Base-by-base conservation (phyloP, 2,113 vertebrate genomes). In the Apaloderma vittatum region DNA sequence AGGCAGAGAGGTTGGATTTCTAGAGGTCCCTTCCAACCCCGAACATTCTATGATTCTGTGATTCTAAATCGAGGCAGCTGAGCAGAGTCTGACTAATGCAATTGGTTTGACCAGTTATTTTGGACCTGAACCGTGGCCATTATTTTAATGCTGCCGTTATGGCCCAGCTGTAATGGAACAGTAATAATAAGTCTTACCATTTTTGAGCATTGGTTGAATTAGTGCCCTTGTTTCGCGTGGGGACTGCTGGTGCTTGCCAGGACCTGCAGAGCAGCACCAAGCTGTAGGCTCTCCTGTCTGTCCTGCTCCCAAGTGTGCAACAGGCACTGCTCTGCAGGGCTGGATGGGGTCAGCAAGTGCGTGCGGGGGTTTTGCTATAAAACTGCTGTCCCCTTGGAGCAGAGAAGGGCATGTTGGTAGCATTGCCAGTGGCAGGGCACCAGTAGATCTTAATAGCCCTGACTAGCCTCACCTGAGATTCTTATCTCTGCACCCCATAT, bases 221-320 rank as follows among this genome's bases (percentile, higher is more conserved):
- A 4, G 1, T 52, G 52, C 40, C 58, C 17, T 61, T 49, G 16
- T 29, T 85, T 49, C 58, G 15, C 3, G 5, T 12, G 36, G 54
- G 48, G 6, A 17, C 59, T 37, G 54, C n/a, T 89, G 81, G 30
- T 26, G 27, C 24, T 58, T 48, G 13, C 21, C 65, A 45, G 24
- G n/a, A 52, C n/a, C 66, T 65, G 26, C n/a, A 15, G 77, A 90
- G 66, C 58, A 82, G 36, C 63, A 43, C 48, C 54, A 37, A 16
- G 29, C 66, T 63, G 43, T 48, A 20, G 22, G 45, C 24, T 36
- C 16, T 48, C 7, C 29, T 55, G 20, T 30, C 30, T 76, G 11
- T 66, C 13, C 36, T 9, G 13, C 4, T 36, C 29, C 32, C 0
- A 0, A 7, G 15, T 2, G 2, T 10, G 30, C 43, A 72, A 29